A percentile compares a stretch with the other conserved stretches of the same genome.
Conservation (phyloP, 1,140 invertebrate species). For the Aphelinus atriplicis region DNA sequence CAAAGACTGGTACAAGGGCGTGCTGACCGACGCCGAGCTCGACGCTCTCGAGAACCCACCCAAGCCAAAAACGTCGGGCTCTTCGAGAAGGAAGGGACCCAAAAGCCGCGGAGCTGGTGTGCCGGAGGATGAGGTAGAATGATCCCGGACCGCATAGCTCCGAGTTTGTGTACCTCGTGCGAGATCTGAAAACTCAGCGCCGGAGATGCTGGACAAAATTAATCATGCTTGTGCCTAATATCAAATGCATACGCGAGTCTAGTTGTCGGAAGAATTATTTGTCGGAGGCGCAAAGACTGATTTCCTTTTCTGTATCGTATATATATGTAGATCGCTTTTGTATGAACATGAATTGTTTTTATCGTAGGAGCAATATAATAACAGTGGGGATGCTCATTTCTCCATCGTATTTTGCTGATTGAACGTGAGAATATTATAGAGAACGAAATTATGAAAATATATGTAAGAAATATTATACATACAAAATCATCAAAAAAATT, state of each 20-base stretch:
- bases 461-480: too few species aligned
- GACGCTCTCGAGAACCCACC: conserved; percentile 81
- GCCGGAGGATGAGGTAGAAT: conserved; percentile 10
- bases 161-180: too few species aligned
- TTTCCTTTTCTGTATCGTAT: conserved; percentile 22
- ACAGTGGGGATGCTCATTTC: neutral
- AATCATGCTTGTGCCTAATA: too few species aligned
- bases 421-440: too few species aligned
- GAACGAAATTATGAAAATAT: too few species aligned
- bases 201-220: too few species aligned
- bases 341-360: conserved; percentile 18
- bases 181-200: too few species aligned
- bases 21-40: conserved; percentile 81
- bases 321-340: conserved; percentile 15
- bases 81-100: conserved; percentile 68
- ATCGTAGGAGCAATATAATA: neutral
- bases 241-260: too few species aligned
- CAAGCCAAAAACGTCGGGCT: conserved; percentile 68
- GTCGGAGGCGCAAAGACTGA: conserved; percentile 36
- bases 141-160: neutral
- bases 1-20: conserved; percentile 87
- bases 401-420: too few species aligned
- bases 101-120: conserved; percentile 40
- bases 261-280: too few species aligned
- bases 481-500: too few species aligned